Conservation (phyloP, 2,888 invertebrate species). For the Cremastinae sp. region DNA sequence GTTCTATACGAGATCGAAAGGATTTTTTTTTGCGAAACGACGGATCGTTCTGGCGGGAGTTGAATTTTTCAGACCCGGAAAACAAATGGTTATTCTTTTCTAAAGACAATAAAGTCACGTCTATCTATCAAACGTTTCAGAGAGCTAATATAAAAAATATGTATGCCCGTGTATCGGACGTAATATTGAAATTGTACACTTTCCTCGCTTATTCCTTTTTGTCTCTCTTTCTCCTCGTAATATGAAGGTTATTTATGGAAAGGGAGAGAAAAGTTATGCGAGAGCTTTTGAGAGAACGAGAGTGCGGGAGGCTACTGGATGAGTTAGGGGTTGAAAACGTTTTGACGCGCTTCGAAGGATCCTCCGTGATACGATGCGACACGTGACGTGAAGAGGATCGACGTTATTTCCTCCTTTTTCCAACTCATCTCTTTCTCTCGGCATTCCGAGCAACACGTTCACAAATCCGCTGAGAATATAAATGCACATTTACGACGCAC, state of each 20-base stretch:
- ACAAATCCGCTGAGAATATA: slow-evolving; percentile 39
- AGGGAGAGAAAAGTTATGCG: slow-evolving; percentile 71
- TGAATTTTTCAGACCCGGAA: slow-evolving; percentile 67
- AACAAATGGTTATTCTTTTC: slow-evolving; percentile 79
- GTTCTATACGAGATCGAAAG: not conserved
- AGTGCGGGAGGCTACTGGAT: not conserved
- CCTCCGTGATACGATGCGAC: slow-evolving; percentile 71
- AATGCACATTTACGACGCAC: slow-evolving; percentile 20
- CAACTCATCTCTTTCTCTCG: slow-evolving; percentile 23
- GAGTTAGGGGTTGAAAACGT: slow-evolving; percentile 25
- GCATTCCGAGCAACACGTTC: slow-evolving; percentile 34
- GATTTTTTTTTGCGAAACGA: not conserved
- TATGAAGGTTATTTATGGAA: slow-evolving; percentile 79
- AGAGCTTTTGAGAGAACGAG: slow-evolving; percentile 25
- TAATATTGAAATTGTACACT: slow-evolving; percentile 79
- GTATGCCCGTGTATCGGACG: slow-evolving; percentile 73
- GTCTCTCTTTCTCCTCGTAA: slow-evolving; percentile 69
- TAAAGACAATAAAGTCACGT: slow-evolving; percentile 79
- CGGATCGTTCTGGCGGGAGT: not conserved
- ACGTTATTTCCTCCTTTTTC: slow-evolving; percentile 59
- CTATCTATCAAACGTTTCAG: slow-evolving; percentile 78
- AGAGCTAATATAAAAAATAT: slow-evolving; percentile 75
- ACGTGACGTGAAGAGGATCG: slow-evolving; percentile 71
- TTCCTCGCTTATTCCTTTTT: slow-evolving; percentile 63
- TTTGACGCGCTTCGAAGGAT: slow-evolving; percentile 41